phyloP scores from a whole-genome alignment of 2,888 invertebrate genomes.

The Drosophila longiperda region DNA sequence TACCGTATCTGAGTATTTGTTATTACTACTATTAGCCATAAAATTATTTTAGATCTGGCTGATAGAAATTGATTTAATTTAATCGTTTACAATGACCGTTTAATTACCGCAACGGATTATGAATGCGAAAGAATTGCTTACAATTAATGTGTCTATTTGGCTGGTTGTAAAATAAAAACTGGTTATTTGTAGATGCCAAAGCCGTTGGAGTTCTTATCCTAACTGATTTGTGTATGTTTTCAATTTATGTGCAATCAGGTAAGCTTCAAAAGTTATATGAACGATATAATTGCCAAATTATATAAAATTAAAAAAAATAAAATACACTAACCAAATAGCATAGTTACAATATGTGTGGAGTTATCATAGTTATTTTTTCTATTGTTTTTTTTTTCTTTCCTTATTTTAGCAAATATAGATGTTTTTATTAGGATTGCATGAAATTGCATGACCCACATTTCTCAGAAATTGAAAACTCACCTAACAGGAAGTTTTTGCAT shows the following conservation, averaged over 20 bases:
- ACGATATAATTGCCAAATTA: conserved; percentile 13
- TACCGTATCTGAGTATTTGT: background rate
- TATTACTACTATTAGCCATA: background rate
- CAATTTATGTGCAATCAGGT: conserved; percentile 51
- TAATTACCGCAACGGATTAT: conserved; percentile 52
- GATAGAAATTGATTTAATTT: conserved; percentile 37
- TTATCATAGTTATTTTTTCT: background rate
- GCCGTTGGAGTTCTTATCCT: conserved; percentile 49
- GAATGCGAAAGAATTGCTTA: conserved; percentile 47
- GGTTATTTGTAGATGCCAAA: conserved; percentile 26
- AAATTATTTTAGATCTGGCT: conserved; percentile 13
- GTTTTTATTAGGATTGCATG: conserved; percentile 1
- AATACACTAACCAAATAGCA: background rate
- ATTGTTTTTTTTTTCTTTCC: conserved; percentile 17
- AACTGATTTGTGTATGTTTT: conserved; percentile 45
- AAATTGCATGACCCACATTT: conserved; percentile 58
- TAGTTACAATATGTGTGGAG: background rate
- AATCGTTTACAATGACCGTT: conserved; percentile 30
- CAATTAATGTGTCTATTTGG: conserved; percentile 29
- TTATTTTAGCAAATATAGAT: conserved; percentile 16
- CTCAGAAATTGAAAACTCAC: conserved; percentile 64
- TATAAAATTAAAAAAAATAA: background rate
- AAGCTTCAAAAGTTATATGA: conserved; percentile 21
- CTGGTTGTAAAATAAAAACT: conserved; percentile 28
- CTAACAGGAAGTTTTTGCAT: conserved; percentile 74